These are phyloP conservation scores for Actenoides hombroni DNA, from an alignment of 2,113 vertebrate species.

Conservation along the genomic window DNA sequence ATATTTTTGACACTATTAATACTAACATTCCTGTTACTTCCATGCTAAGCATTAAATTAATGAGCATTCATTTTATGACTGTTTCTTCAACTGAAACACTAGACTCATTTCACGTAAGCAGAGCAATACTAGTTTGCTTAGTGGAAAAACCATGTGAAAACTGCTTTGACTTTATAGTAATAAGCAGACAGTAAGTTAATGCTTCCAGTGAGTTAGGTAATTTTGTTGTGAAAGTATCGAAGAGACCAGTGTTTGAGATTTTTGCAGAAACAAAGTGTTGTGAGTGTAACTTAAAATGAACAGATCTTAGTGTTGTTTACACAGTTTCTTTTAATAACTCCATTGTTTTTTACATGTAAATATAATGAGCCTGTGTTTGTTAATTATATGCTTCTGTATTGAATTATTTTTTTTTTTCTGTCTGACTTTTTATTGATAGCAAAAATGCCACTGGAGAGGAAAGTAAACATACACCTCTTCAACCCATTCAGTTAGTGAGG, in stretches of 20 bases:
- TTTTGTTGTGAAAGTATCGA: neutral
- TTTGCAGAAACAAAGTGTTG: neutral
- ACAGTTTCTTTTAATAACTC: neutral
- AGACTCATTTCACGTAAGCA: neutral
- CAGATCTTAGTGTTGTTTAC: neutral
- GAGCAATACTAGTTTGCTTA: neutral
- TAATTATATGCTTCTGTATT: neutral
- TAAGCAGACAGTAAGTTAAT: neutral
- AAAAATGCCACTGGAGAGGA: constrained; percentile 4
- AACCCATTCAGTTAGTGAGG: neutral
- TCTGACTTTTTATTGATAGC: neutral
- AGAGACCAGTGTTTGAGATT: neutral
- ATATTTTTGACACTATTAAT: neutral
- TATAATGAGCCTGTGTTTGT: neutral
- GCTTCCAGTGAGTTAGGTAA: neutral
- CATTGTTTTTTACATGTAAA: neutral
- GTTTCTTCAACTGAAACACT: neutral
- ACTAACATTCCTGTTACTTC: neutral
- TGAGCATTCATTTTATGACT: neutral
- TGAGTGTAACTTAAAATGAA: neutral
- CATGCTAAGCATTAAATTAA: neutral
- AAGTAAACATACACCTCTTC: constrained; percentile 14
- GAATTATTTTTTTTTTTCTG: neutral
- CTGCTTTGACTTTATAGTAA: neutral
- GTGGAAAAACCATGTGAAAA: neutral